These are phyloP conservation scores for Cyclophora punctaria DNA, from an alignment of 2,888 invertebrate genomes.

Conservation along the genomic window DNA sequence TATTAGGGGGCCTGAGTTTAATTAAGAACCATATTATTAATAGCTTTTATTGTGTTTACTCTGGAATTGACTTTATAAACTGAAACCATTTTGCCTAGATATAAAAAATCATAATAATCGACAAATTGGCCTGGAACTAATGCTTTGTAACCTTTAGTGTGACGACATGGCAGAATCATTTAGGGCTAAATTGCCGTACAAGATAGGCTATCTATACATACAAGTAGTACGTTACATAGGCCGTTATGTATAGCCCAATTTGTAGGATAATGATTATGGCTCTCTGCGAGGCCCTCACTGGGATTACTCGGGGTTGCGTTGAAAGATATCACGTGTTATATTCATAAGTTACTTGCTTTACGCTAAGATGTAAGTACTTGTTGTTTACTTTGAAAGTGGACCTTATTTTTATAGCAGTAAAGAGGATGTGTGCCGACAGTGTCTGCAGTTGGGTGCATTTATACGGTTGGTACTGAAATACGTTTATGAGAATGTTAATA, in stretches of 20 bases:
- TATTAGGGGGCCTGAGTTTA: too few relatives aligned
- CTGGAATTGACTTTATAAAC: too few relatives aligned
- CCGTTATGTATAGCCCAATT: conserved; percentile 29
- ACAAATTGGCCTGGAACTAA: too few relatives aligned
- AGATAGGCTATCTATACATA: conserved; percentile 12
- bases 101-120: too few relatives aligned
- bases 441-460: too few relatives aligned
- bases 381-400: neutral
- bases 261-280: conserved; percentile 39
- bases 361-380: conserved; percentile 6
- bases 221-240: neutral
- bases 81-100: too few relatives aligned
- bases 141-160: conserved; percentile 10
- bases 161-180: conserved; percentile 18
- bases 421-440: too few relatives aligned
- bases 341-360: conserved; percentile 20
- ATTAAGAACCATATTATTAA: too few relatives aligned
- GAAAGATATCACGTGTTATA: conserved; percentile 31
- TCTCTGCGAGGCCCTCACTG: conserved; percentile 22
- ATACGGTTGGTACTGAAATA: too few relatives aligned
- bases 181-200: conserved; percentile 22
- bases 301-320: conserved; percentile 23
- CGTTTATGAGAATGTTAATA: too few relatives aligned
- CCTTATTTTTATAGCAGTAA: neutral
- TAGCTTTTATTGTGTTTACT: too few relatives aligned